phyloP scores from a whole-genome alignment of 2,888 invertebrate genomes.

The Endomychus coccineus region DNA sequence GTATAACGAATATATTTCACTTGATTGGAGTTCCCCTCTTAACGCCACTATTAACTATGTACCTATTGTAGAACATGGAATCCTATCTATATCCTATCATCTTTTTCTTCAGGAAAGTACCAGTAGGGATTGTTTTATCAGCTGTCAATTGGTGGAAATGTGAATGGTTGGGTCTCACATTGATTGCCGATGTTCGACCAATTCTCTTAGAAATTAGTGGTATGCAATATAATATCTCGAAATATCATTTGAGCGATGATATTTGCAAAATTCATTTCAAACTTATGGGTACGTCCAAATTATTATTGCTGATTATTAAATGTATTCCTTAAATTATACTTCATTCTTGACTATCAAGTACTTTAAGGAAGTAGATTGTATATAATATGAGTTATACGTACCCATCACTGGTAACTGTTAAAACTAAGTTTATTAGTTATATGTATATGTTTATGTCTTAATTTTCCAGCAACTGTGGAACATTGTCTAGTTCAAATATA shows the following conservation, averaged over 20 bases:
- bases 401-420: too few relatives aligned
- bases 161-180: conserved; percentile 56
- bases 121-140: conserved; percentile 51
- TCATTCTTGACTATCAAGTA: too few relatives aligned
- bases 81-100: neutral
- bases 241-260: neutral
- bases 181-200: conserved; percentile 49
- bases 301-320: neutral
- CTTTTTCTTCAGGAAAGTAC: conserved; percentile 13
- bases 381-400: too few relatives aligned
- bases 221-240: conserved; percentile 3
- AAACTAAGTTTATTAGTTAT: conserved; percentile 1
- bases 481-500: conserved; percentile 49
- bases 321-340: neutral
- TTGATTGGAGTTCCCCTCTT: too few relatives aligned
- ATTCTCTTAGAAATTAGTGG: conserved; percentile 27
- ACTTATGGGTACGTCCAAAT: conserved; percentile 4
- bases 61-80: neutral
- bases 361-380: too few relatives aligned
- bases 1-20: too few relatives aligned
- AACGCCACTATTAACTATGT: too few relatives aligned
- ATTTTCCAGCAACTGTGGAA: conserved; percentile 45
- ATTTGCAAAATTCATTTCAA: neutral
- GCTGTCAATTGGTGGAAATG: conserved; percentile 56
- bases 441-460: conserved; percentile 5